These are phyloP conservation scores for Hirudinaria manillensis DNA, from an alignment of 2,888 invertebrate genomes.

Conservation along the genomic window DNA sequence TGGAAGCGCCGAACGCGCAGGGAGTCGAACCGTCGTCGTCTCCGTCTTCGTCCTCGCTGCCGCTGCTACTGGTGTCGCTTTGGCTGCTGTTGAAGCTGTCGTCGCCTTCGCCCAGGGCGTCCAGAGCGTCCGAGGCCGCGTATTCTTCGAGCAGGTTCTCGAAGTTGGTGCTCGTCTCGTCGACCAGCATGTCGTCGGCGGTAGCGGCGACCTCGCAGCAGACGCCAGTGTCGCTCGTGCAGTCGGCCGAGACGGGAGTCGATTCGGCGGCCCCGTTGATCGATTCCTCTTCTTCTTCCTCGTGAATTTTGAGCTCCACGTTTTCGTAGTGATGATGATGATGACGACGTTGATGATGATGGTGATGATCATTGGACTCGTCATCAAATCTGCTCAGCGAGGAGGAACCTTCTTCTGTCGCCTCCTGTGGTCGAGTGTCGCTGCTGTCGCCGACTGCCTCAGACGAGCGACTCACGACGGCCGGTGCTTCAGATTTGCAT, in stretches of 20 bases:
- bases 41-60: neutral
- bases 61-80: neutral
- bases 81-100: constrained; percentile 17
- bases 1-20: neutral
- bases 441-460: neutral
- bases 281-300: neutral
- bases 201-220: neutral
- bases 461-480: neutral
- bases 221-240: neutral
- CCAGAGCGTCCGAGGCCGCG: neutral
- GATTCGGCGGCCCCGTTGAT: too few relatives aligned
- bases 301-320: neutral
- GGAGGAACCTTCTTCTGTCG: neutral
- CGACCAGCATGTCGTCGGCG: neutral
- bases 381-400: neutral
- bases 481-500: too few relatives aligned
- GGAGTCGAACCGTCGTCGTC: neutral
- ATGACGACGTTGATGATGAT: neutral
- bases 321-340: constrained; percentile 14
- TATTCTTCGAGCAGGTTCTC: constrained; percentile 16
- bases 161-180: constrained; percentile 16
- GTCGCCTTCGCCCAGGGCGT: neutral
- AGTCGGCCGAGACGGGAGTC: neutral
- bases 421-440: neutral
- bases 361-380: neutral